These are phyloP conservation scores for Sebastes glaucus DNA, from an alignment of 2,797 vertebrate genomes.

Conservation along the genomic window DNA sequence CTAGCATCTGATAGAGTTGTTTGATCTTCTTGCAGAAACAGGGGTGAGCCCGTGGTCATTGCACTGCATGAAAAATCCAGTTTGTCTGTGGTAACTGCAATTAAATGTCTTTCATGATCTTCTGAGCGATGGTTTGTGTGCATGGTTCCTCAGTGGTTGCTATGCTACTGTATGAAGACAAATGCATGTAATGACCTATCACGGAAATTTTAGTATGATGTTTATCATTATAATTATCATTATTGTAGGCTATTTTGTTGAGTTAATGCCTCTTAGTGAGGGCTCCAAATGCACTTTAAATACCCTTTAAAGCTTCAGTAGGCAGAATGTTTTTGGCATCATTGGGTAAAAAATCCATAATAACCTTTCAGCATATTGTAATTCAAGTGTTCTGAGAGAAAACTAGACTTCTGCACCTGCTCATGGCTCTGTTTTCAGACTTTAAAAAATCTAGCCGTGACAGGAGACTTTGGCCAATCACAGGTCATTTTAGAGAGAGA, in stretches of 20 bases:
- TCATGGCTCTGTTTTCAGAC: no score
- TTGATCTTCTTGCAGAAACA: neutral
- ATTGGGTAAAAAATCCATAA: no score
- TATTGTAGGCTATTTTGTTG: neutral
- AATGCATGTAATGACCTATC: neutral
- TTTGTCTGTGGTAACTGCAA: neutral
- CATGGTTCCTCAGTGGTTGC: neutral
- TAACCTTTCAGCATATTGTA: no score
- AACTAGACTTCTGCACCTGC: no score
- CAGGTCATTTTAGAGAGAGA: no score
- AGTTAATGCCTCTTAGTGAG: neutral
- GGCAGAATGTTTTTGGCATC: no score
- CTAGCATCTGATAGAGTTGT: neutral
- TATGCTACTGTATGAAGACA: slow-evolving; percentile 4
- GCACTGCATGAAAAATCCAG: neutral
- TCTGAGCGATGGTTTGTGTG: neutral
- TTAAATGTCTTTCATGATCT: neutral
- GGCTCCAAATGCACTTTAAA: neutral
- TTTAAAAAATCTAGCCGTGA: no score
- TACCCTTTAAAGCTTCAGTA: no score
- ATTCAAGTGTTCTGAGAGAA: no score
- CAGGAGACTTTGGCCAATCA: no score
- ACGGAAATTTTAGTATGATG: neutral
- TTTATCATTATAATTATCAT: neutral
- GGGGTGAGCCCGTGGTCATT: neutral